These are phyloP conservation scores for Chymomyza amoena DNA, from an alignment of 2,888 invertebrate genomes.

Conservation along the genomic window DNA sequence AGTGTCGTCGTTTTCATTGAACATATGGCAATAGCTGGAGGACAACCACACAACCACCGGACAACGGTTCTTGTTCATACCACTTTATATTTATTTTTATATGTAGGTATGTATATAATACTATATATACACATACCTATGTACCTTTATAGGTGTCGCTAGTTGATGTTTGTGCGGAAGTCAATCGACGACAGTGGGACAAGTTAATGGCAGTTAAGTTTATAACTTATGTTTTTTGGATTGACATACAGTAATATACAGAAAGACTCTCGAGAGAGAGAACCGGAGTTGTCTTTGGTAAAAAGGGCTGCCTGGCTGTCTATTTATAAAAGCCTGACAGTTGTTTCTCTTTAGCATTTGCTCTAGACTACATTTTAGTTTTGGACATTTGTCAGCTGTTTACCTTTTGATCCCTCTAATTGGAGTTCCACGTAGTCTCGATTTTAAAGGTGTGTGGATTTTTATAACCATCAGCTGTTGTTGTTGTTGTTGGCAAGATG, in stretches of 20 bases:
- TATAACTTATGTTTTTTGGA: conserved; percentile 54
- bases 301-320: not conserved
- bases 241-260: not conserved
- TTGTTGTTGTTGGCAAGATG: not conserved
- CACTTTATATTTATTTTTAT: not conserved
- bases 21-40: conserved; percentile 51
- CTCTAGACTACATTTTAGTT: not conserved
- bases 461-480: not conserved
- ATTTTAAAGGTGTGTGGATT: not conserved
- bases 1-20: conserved; percentile 64
- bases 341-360: not conserved
- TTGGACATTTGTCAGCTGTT: not conserved
- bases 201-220: conserved; percentile 65
- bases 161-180: conserved; percentile 58
- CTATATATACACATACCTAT: not conserved
- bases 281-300: not conserved
- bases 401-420: not conserved
- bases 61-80: not conserved
- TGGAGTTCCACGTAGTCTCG: not conserved
- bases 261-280: not conserved
- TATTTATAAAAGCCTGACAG: not conserved
- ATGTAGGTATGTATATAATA: not conserved
- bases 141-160: conserved; percentile 53
- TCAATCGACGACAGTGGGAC: conserved; percentile 56
- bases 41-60: not conserved